A percentile compares a stretch with the other conserved stretches of the same genome.
These are phyloP conservation scores for Antennarius striatus DNA, from an alignment of 2,113 vertebrate species.

Conservation along the genomic window DNA sequence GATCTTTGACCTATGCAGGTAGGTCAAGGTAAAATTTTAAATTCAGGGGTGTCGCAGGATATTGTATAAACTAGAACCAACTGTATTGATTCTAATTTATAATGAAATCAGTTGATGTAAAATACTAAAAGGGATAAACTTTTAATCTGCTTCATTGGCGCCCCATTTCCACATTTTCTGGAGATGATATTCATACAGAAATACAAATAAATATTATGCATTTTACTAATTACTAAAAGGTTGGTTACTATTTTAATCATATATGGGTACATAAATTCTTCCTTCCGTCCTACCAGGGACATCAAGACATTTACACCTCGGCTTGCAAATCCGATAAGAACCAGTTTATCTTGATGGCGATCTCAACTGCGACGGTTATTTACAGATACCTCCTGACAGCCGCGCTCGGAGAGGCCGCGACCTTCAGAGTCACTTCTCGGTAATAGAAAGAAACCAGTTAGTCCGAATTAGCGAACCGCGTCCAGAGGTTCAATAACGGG, in stretches of 20 bases:
- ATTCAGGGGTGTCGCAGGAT: no score
- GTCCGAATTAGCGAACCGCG: slow-evolving; percentile 42
- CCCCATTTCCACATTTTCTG: no score
- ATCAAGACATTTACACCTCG: slow-evolving; percentile 59
- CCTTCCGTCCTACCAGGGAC: slow-evolving; percentile 34
- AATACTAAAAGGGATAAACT: no score
- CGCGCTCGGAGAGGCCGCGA: slow-evolving; percentile 37
- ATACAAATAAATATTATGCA: no score
- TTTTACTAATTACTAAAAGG: neutral
- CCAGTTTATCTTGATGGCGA: slow-evolving; percentile 55
- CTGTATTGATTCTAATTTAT: no score
- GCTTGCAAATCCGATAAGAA: slow-evolving; percentile 51
- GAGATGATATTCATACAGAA: no score
- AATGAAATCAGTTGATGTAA: no score
- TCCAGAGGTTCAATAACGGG: slow-evolving; percentile 29
- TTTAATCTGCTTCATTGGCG: no score
- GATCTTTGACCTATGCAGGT: no score
- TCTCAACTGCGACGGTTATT: slow-evolving; percentile 45
- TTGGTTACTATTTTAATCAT: slow-evolving; percentile 23
- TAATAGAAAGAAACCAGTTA: slow-evolving; percentile 46
- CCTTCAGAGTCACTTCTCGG: slow-evolving; percentile 47
- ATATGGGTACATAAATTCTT: slow-evolving; percentile 23
- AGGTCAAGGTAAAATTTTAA: no score
- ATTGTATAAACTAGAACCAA: no score
- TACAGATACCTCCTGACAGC: slow-evolving; percentile 46